Percentiles rank a stretch among this genome's conserved stretches.
phyloP scores from a whole-genome alignment of 2,888 invertebrate genomes.

The Theristus sp. region DNA sequence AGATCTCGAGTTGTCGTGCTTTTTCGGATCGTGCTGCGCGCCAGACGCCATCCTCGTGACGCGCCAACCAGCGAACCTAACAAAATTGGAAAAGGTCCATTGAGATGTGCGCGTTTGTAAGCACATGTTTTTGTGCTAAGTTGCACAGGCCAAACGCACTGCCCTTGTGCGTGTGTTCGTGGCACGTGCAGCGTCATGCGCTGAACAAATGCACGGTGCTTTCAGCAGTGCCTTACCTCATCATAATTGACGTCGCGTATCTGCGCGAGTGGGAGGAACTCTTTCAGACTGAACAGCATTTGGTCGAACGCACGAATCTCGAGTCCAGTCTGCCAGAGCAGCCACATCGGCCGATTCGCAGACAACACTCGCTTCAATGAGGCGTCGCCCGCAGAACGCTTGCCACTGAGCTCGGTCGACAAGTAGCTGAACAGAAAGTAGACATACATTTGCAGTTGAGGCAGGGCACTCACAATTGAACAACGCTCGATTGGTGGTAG shows the following conservation, averaged over 20 bases:
- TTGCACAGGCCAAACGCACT: neutral
- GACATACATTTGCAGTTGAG: too few relatives aligned
- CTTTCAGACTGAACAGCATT: slow-evolving; percentile 59
- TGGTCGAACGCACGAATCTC: slow-evolving; percentile 52
- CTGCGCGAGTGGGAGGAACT: slow-evolving; percentile 39
- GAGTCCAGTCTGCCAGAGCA: slow-evolving; percentile 78
- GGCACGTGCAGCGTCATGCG: slow-evolving; percentile 14
- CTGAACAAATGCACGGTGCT: too few relatives aligned
- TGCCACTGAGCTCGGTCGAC: neutral
- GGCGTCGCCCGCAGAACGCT: neutral
- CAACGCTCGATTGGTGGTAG: neutral
- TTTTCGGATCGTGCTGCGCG: neutral
- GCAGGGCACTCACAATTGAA: too few relatives aligned
- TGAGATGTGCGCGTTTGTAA: neutral
- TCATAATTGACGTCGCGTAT: slow-evolving; percentile 23
- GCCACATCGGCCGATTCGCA: slow-evolving; percentile 48
- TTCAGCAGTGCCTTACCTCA: slow-evolving; percentile 4
- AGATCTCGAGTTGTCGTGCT: neutral
- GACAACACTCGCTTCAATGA: slow-evolving; percentile 1
- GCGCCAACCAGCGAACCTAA: neutral
- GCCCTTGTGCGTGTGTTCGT: slow-evolving; percentile 8
- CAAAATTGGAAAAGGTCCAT: neutral
- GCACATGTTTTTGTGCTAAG: neutral
- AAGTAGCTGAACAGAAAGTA: too few relatives aligned
- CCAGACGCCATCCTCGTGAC: neutral